A percentile compares a stretch with the other conserved stretches of the same genome.
Conservation (phyloP, 2,888 invertebrate species). For the Troilus luridus region DNA sequence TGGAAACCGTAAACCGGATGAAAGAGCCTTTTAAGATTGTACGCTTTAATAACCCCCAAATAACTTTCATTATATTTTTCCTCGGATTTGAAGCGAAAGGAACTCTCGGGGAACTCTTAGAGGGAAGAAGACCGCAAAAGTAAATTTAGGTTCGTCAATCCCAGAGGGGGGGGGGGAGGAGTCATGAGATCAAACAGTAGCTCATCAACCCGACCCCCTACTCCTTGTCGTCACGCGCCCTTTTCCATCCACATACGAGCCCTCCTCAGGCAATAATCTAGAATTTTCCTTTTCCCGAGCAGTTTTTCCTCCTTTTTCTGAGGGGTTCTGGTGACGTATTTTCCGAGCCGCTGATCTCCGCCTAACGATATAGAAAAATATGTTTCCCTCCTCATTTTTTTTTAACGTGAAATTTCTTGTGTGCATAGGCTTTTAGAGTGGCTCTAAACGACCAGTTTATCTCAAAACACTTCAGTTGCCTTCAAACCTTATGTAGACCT, state of each 20-base stretch:
- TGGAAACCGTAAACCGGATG: slow-evolving; percentile 10
- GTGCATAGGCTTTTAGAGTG: neutral
- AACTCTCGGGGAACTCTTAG: neutral
- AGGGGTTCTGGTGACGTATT: slow-evolving; percentile 4
- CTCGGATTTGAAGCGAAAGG: slow-evolving; percentile 20
- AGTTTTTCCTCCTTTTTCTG: neutral
- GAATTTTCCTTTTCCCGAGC: slow-evolving; percentile 7
- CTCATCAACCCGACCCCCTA: neutral
- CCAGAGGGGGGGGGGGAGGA: neutral
- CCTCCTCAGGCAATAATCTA: slow-evolving; percentile 15
- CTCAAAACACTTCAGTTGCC: neutral
- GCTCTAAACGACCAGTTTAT: neutral
- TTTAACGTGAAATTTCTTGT: neutral
- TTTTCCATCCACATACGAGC: slow-evolving; percentile 13
- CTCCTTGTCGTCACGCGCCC: neutral
- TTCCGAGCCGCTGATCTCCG: slow-evolving; percentile 14
- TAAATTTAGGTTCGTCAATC: slow-evolving; percentile 36
- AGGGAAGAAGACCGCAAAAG: slow-evolving; percentile 30
- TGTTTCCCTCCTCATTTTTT: neutral
- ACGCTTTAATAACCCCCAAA: slow-evolving; percentile 34
- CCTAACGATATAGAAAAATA: slow-evolving; percentile 26
- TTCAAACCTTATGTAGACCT: neutral
- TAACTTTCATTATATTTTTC: slow-evolving; percentile 44
- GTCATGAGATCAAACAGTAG: slow-evolving; percentile 23
- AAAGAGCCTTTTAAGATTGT: slow-evolving; percentile 30